phyloP scores from a whole-genome alignment of 2,888 invertebrate genomes.

The Dioctria linearis region DNA sequence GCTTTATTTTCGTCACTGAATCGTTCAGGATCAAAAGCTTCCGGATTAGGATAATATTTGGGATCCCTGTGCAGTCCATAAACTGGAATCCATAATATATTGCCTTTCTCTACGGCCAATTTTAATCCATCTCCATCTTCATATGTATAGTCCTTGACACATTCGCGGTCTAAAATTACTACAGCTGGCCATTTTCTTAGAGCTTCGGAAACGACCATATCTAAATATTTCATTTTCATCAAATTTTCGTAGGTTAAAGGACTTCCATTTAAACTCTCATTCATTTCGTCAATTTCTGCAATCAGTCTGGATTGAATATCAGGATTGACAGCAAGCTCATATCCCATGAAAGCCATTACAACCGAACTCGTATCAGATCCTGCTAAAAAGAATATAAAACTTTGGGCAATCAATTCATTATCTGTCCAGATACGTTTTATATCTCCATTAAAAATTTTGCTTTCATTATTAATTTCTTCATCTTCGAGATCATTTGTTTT shows the following conservation, averaged over 20 bases:
- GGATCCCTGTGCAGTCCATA: conserved; percentile 73
- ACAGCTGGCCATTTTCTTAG: conserved; percentile 74
- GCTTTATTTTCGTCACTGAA: conserved; percentile 67
- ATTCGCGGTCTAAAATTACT: conserved; percentile 71
- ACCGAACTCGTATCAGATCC: conserved; percentile 71
- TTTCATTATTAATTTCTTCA: neutral
- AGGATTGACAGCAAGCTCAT: no score
- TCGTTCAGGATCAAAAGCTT: conserved; percentile 70
- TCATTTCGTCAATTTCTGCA: conserved; percentile 72
- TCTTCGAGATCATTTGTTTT: conserved; percentile 51
- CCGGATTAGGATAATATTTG: conserved; percentile 73
- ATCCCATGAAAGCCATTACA: conserved; percentile 61
- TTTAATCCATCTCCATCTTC: conserved; percentile 17
- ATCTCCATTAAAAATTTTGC: no score
- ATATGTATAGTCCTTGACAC: conserved; percentile 72
- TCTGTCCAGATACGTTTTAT: no score
- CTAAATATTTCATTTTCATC: conserved; percentile 61
- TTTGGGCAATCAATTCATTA: no score
- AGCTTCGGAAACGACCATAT: conserved; percentile 61
- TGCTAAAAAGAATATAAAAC: no score
- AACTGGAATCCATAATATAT: conserved; percentile 63
- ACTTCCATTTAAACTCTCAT: conserved; percentile 66
- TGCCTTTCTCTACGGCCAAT: conserved; percentile 54
- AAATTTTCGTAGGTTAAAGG: conserved; percentile 73
- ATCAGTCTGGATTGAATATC: conserved; percentile 38